Base-by-base conservation (phyloP, 2,888 invertebrate species). In the Cylindroiulus punctatus region DNA sequence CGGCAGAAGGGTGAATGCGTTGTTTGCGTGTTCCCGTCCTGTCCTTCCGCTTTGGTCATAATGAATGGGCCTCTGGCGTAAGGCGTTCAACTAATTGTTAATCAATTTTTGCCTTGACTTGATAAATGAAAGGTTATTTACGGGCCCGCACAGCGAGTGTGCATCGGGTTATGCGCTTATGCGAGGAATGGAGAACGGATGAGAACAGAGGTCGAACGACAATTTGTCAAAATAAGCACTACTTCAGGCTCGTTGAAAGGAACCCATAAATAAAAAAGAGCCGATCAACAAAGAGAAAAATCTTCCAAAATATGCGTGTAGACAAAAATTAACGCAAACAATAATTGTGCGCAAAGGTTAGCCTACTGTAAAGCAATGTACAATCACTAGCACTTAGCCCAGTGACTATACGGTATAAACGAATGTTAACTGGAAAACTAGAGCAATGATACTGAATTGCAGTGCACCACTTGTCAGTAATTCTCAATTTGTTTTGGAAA, bases 121-220 rank as follows among this genome's bases (percentile, higher is more conserved):
- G 83, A 83, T 22, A 83, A 83, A 83, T 83, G 83, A 83, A 83
- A 76, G 76, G 76, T 76, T 76, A 30, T 76, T 26, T 76, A 76
- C 30, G 76, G 76, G 76, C 76, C 76, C n/a, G 3, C 26, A 30
- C 26, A 76, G 30, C 76, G 30, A 76, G 26, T 14, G 76, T 30
- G 76, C 76, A 30, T 30, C 76, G 76, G 76, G 17, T 76, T 76
- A 76, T 76, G 30, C 8, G 30, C 76, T 76, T 76, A 76, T 26
- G 30, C 14, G 30, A 8, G 14, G 14, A 30, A 30, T 30, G 26
- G 76, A 76, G 76, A 30, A 30, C 14, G 30, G 76, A 76, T 10
- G 26, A 76, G 76, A 26, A 14, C 30, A 26, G 30, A 76, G 17
- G 26, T 26, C 76, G 76, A 76, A 30, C 30, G 26, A 30, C 76